Evolutionary conservation across 2,797 vertebrate genomes (phyloP).

Genomic region (Champsocephalus gunnari): DNA sequence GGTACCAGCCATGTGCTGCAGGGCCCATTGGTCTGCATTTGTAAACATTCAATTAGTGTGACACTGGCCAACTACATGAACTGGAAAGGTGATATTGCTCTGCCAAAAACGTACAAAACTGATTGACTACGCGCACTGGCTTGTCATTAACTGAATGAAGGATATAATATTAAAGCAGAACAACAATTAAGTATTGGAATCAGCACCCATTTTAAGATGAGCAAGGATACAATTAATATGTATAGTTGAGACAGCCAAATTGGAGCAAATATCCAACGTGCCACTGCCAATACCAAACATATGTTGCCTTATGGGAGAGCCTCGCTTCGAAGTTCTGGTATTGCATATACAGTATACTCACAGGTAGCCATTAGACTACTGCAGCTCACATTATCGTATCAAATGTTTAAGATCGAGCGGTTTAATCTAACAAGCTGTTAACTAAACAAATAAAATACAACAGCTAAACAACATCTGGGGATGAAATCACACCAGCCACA

Average conservation of each 20-base stretch:
- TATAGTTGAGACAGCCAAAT: not conserved
- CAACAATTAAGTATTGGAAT: conserved; percentile 3
- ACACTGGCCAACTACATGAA: conserved; percentile 10
- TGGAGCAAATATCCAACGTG: not conserved
- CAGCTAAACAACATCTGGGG: not conserved
- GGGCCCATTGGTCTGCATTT: conserved; percentile 40
- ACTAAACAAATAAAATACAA: conserved; percentile 1
- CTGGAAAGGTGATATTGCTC: not conserved
- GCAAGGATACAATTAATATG: not conserved
- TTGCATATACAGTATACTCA: not conserved
- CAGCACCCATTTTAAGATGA: not conserved
- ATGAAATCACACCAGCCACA: too few relatives aligned
- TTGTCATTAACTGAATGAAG: not conserved
- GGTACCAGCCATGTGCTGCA: conserved; percentile 47
- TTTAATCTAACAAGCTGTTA: not conserved
- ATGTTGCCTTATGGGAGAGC: not conserved
- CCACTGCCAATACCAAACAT: not conserved
- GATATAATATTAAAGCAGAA: not conserved
- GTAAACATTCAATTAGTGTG: conserved; percentile 50
- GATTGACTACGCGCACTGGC: conserved; percentile 1
- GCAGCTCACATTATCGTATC: not conserved
- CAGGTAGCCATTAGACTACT: not conserved
- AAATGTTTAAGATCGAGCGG: not conserved
- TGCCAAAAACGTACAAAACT: not conserved
- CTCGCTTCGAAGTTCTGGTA: not conserved